Evolutionary conservation across 2,113 vertebrate genomes (phyloP).

Genomic region (Merops nubicus): DNA sequence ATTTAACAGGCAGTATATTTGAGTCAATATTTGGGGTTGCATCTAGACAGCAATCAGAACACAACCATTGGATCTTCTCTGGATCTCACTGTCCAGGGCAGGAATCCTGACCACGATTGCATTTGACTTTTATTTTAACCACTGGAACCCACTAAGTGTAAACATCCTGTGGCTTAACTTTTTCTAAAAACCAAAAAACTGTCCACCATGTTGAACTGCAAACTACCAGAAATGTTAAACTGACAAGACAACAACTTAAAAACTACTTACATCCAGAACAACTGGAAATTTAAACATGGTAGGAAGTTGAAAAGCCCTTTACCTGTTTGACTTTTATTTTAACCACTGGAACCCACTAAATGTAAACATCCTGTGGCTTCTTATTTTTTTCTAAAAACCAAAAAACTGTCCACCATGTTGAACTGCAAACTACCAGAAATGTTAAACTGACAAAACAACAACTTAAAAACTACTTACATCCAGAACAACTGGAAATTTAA

Average conservation of each 20-base stretch:
- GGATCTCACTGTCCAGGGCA: background rate
- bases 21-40: background rate
- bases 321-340: background rate
- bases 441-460: background rate
- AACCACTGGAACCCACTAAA: background rate
- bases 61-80: background rate
- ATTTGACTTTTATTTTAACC: background rate
- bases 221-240: background rate
- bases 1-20: background rate
- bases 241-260: background rate
- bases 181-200: background rate
- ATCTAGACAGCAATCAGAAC: background rate
- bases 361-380: background rate
- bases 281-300: background rate
- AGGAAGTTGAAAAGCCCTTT: too few species aligned
- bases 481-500: background rate
- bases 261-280: background rate
- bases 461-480: background rate
- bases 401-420: background rate
- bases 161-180: background rate
- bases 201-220: background rate
- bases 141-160: background rate
- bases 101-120: accelerated
- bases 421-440: background rate
- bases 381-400: background rate